Conservation (phyloP, 1,140 invertebrate species). For the Hyles vespertilio region DNA sequence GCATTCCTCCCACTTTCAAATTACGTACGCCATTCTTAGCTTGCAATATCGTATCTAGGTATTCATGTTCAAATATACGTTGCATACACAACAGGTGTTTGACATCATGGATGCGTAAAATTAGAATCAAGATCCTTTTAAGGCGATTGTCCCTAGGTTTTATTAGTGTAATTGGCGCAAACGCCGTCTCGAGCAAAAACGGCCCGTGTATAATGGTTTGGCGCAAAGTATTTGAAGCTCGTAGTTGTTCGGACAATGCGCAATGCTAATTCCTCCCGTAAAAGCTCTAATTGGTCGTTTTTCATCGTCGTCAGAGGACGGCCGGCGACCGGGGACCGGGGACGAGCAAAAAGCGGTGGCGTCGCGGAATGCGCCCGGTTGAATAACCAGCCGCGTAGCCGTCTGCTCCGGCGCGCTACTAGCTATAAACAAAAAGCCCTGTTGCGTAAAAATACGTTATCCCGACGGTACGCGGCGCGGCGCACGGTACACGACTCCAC, state of each 20-base stretch:
- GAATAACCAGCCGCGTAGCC: constrained; percentile 67
- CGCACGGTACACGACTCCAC: too few species aligned
- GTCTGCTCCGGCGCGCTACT: constrained; percentile 30
- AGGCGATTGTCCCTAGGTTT: too few species aligned
- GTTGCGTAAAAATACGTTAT: constrained; percentile 73
- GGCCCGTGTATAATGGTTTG: constrained; percentile 12
- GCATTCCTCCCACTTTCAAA: too few species aligned
- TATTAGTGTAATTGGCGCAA: too few species aligned
- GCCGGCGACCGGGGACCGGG: constrained; percentile 25
- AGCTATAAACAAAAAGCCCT: constrained; percentile 65
- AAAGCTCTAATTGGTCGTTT: constrained; percentile 71
- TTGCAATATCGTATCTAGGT: too few species aligned
- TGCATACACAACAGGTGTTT: too few species aligned
- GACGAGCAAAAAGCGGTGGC: constrained; percentile 64
- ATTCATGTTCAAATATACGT: too few species aligned
- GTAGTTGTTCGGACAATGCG: constrained; percentile 42
- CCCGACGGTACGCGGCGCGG: constrained; percentile 22
- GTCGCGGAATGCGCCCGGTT: constrained; percentile 71
- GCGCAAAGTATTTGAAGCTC: constrained; percentile 2
- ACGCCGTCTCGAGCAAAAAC: constrained; percentile 8
- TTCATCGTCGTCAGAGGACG: constrained; percentile 44
- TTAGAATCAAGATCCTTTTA: too few species aligned
- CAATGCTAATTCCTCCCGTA: constrained; percentile 63
- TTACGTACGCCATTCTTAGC: too few species aligned
- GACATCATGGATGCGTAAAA: too few species aligned